Conservation (phyloP, 2,113 vertebrate species). For the Tragelaphus buxtoni region DNA sequence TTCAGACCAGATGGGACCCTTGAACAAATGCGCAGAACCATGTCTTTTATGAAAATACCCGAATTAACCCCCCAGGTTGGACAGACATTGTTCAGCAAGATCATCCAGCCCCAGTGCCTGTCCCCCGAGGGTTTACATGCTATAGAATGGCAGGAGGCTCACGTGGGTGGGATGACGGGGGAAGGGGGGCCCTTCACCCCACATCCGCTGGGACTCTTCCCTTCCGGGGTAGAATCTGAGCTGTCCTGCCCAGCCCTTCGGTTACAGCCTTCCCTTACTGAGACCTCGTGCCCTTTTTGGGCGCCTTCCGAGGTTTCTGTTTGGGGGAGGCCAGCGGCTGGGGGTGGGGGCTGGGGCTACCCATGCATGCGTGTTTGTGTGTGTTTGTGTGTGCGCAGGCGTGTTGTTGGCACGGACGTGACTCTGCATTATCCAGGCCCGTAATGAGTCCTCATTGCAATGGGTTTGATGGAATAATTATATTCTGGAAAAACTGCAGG, state of each 20-base stretch:
- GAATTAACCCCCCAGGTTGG: background rate
- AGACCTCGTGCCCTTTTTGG: background rate
- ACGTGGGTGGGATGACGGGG: rapidly evolving
- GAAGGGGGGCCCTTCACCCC: rapidly evolving
- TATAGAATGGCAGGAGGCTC: background rate
- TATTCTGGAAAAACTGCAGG: constrained; percentile 78
- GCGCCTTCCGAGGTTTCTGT: background rate
- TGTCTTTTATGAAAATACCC: background rate
- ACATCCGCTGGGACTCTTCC: no score
- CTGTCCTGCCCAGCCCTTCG: background rate
- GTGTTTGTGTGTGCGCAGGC: constrained; percentile 57
- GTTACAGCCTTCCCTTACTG: background rate
- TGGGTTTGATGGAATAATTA: constrained; percentile 85
- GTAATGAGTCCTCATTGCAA: constrained; percentile 82
- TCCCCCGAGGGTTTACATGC: background rate
- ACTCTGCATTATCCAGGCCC: constrained; percentile 80
- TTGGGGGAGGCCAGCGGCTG: constrained; percentile 16
- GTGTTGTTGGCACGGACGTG: constrained; percentile 76
- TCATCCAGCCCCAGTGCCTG: background rate
- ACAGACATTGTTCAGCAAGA: background rate
- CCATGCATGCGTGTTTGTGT: constrained; percentile 59
- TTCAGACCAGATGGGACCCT: background rate
- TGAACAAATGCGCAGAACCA: background rate
- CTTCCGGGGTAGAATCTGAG: background rate
- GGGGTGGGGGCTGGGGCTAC: background rate